A percentile compares a stretch with the other conserved stretches of the same genome.
phyloP scores from a whole-genome alignment of 2,113 vertebrate genomes.

The Brachirus orientalis region DNA sequence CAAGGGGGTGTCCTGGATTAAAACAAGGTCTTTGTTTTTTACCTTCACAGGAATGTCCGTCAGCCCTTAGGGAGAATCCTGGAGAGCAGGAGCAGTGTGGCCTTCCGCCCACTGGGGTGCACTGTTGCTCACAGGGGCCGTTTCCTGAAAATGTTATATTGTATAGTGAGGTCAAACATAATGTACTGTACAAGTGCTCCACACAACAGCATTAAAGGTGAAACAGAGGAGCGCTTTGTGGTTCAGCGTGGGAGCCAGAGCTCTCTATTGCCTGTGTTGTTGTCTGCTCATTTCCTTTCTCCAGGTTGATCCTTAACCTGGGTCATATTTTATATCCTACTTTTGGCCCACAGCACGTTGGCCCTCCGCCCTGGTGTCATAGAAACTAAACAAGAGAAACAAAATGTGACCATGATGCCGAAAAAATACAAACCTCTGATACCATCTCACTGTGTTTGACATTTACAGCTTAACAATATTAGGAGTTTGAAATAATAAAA shows the following conservation, averaged over 20 bases:
- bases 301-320: slow-evolving; percentile 52
- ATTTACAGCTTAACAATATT: slow-evolving; percentile 41
- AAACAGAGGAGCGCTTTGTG: slow-evolving; percentile 25
- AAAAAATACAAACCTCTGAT: slow-evolving; percentile 58
- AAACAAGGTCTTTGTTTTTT: slow-evolving; percentile 40
- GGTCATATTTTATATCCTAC: slow-evolving; percentile 55
- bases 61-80: slow-evolving; percentile 85
- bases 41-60: slow-evolving; percentile 89
- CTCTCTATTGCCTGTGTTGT: slow-evolving; percentile 13
- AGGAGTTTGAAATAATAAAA: slow-evolving; percentile 34
- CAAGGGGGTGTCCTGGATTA: not conserved
- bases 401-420: slow-evolving; percentile 33
- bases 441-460: slow-evolving; percentile 35
- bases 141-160: slow-evolving; percentile 75
- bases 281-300: slow-evolving; percentile 49
- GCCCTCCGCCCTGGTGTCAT: slow-evolving; percentile 60
- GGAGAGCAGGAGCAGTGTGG: slow-evolving; percentile 86
- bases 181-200: not conserved
- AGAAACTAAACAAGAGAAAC: slow-evolving; percentile 58
- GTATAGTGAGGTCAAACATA: slow-evolving; percentile 12
- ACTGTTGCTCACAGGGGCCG: slow-evolving; percentile 87
- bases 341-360: slow-evolving; percentile 19
- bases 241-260: no score
- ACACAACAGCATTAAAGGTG: slow-evolving; percentile 21
- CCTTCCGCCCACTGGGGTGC: slow-evolving; percentile 74